phyloP scores from a whole-genome alignment of 2,797 vertebrate genomes.

The Peromyscus nudipes region DNA sequence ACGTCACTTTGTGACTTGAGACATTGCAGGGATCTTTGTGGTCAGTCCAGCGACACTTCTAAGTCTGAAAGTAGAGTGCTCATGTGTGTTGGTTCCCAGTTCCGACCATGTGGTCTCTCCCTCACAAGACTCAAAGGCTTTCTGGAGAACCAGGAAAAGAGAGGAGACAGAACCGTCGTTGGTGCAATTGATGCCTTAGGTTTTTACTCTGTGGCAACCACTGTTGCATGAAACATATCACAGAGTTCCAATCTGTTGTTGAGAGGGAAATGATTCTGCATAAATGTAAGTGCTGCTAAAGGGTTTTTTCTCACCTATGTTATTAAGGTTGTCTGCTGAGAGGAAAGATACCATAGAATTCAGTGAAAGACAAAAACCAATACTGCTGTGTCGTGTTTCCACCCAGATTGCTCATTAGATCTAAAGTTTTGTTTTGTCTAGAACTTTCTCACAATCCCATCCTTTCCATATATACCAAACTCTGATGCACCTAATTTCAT shows the following conservation, averaged over 20 bases:
- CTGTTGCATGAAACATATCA: conserved; percentile 37
- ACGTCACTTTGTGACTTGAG: not conserved
- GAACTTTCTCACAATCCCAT: not conserved
- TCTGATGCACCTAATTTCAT: not conserved
- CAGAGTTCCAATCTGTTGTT: conserved; percentile 18
- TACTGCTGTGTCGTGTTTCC: conserved; percentile 43
- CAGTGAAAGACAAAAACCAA: conserved; percentile 35
- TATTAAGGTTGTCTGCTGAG: conserved; percentile 33
- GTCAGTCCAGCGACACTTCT: not conserved
- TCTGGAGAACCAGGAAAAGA: not conserved
- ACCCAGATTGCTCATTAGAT: conserved; percentile 19
- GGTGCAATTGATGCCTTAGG: not conserved
- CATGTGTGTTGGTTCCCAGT: not conserved
- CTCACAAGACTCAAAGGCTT: not conserved
- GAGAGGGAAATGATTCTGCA: conserved; percentile 44
- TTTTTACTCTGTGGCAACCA: not conserved
- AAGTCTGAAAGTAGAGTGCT: not conserved
- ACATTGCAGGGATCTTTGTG: not conserved
- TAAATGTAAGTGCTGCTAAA: conserved; percentile 15
- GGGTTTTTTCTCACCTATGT: conserved; percentile 48
- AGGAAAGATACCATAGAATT: not conserved
- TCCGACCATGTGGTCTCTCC: not conserved
- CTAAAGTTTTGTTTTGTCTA: conserved; percentile 34
- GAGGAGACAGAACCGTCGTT: not conserved
- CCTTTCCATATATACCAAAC: not conserved